Evolutionary conservation across 2,888 invertebrate species (phyloP), one percentile per base, ranked within the genome.

Genomic region (Clusia tigrina): DNA sequence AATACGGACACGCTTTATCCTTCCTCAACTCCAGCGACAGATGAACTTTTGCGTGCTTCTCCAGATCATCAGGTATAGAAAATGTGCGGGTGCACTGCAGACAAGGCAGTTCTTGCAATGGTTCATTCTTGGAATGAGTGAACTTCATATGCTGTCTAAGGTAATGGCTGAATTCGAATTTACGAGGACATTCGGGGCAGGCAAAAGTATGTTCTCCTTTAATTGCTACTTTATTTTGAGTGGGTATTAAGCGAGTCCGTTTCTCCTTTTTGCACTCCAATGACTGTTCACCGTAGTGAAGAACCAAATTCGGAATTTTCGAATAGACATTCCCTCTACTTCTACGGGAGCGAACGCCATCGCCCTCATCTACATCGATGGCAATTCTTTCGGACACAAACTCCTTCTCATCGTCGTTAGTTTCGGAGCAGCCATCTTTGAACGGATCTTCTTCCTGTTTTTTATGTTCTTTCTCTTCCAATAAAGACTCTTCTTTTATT

Each of bases 1-100:
- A n/a, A n/a, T 72, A 77, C 12, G 69, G 64, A 63, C 83, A 83
- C 9, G 77, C 72, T 23, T 72, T 58, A 6, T 66, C 67, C 51
- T 72, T 48, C 48, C 22, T 20, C 38, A 38, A 5, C 56, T 20
- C 71, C 17, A 77, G 54, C 0, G 82, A n/a, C 54, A 54, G n/a
- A 17, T 72, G 72, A 2, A 68, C 63, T 20, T 68, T 62, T 17
- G 65, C 46, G 53, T 72, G 72, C 1, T 64, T 23, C 6, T 67
- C 65, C 53, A 72, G 58, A 53, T 68, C 69, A 9, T 55, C 58
- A 2, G 56, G 54, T 18, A 66, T 70, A 18, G 64, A 42, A n/a
- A 70, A 64, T 2, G 62, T 24, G 12, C 65, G 60, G 9, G 65
- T 48, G 51, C 72, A 76, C 3, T 69, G 65, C 1, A 60, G 48